phyloP scores from a whole-genome alignment of 2,113 vertebrate species.

The Heliornis fulica region DNA sequence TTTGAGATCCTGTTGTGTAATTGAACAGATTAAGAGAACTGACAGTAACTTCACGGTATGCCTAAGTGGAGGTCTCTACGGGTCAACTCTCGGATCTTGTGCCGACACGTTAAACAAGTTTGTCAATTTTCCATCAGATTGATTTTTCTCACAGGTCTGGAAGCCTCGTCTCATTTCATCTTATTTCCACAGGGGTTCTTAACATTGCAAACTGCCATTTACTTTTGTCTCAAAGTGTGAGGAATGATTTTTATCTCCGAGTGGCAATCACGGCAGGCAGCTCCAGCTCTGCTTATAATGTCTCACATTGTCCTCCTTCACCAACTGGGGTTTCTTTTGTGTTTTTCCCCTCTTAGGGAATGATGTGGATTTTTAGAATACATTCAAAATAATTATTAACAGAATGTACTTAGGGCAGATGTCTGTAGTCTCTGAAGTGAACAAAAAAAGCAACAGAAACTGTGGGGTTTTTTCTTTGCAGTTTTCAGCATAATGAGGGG shows the following conservation, averaged over 20 bases:
- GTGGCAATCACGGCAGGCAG: slow-evolving; percentile 52
- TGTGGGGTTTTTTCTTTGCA: slow-evolving; percentile 3
- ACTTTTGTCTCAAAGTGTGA: slow-evolving; percentile 72
- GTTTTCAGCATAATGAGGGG: slow-evolving; percentile 39
- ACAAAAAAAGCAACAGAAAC: slow-evolving; percentile 38
- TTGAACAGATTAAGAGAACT: slow-evolving; percentile 76
- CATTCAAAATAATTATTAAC: slow-evolving; percentile 50
- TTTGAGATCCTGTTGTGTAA: slow-evolving; percentile 72
- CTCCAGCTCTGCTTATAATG: slow-evolving; percentile 33
- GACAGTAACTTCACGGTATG: slow-evolving; percentile 71
- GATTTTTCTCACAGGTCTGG: slow-evolving; percentile 83
- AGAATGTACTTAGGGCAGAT: slow-evolving; percentile 32
- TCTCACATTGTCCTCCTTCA: background rate
- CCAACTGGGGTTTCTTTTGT: slow-evolving; percentile 39
- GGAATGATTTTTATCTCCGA: slow-evolving; percentile 71
- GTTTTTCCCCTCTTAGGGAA: slow-evolving; percentile 19
- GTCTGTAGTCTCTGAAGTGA: slow-evolving; percentile 38
- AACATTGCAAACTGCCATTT: slow-evolving; percentile 77
- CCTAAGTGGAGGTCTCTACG: slow-evolving; percentile 78
- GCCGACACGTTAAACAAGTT: slow-evolving; percentile 78
- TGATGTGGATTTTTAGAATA: slow-evolving; percentile 49
- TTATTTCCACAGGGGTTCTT: slow-evolving; percentile 77
- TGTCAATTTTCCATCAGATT: slow-evolving; percentile 86
- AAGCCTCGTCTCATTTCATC: slow-evolving; percentile 75
- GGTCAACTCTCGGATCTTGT: slow-evolving; percentile 76